Base-by-base conservation (phyloP, 2,113 vertebrate genomes). In the Drymodes brunneopygia region DNA sequence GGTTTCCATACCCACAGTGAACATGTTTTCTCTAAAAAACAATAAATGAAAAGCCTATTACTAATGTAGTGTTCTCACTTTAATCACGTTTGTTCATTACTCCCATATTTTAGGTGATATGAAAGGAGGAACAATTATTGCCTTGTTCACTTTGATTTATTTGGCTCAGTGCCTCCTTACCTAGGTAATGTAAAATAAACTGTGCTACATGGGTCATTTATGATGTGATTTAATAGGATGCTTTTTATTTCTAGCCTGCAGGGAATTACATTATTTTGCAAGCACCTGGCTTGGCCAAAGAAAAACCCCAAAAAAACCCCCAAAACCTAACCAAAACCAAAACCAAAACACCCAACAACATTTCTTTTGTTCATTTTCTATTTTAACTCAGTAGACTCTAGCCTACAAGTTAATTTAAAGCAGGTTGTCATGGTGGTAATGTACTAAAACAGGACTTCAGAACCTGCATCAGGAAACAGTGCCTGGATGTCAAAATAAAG, bases 121-220 rank as follows among this genome's bases (percentile, higher is more conserved):
- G 84, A 95, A 91, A 86, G 91, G 92, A 97, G 85, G 88, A 96
- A 96, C 95, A 97, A 92, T 97, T 97, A 97, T 94, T 96, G 61
- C 88, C 97, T 97, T 96, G 89, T 98, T 97, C 95, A 60, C 74
- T 96, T 95, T 97, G 92, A 97, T 97, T 98, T 97, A 97, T 97
- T 98, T 97, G 90, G 78, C 88, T 90, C 74, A 48, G 74, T 72
- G 80, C 92, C 72, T 96, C 81, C 72, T 97, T 87, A 95, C 95
- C 78, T 94, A 94, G 50, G 80, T 97, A 97, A 95, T 97, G 90
- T 92, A 98, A 97, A 97, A 95, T 95, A 96, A 97, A 95, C 96
- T 96, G 75, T 90, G 90, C 79, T 95, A 92, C 93, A 96, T 92
- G 97, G 95, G 86, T 97, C 96, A 97, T 97, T 97, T 97, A 96